Base-by-base conservation (phyloP, 2,113 vertebrate genomes). In the Macquaria australasica region DNA sequence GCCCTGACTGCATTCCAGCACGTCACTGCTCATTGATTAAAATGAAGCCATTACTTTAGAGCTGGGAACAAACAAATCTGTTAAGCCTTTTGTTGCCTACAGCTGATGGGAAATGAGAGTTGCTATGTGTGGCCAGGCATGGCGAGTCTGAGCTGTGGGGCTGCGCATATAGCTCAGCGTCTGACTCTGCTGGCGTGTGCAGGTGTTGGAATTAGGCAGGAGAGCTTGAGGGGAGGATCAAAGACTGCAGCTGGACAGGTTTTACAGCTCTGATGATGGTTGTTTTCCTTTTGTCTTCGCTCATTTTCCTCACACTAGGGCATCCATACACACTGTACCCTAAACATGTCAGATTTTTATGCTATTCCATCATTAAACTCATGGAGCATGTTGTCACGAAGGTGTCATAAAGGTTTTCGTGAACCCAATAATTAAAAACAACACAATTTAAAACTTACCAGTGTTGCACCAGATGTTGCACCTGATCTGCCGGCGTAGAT, bases 171-270 rank as follows among this genome's bases (percentile, higher is more conserved):
- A 66, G 55, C 60, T 69, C 10, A 84, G 48, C 7, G 31, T 76
- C 39, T 69, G 72, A n/a, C 62, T 82, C 50, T 79, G 66, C 79
- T 64, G 84, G 63, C 73, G 74, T 82, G 84, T 80, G 85, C 77
- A 87, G 73, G 79, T 89, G 88, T 78, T 85, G 45, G 69, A 75
- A 48, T 86, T 45, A 60, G 69, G 64, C 85, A 76, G 82, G 20
- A 79, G 78, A 82, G 58, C 78, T 87, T 37, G 73, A 77, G 83
- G 77, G 87, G 75, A 72, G 70, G 88, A 93, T 92, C 87, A 92
- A 82, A 90, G 66, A 85, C 81, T 89, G 84, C 90, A 92, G 91
- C 88, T 92, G 91, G 83, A 18, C 41, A 69, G 58, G 67, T 84
- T 93, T 95, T 93, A 89, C 45, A 60, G 87, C 77, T 53, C 81